Evolutionary conservation across 2,888 invertebrate species (phyloP).

Genomic region (Macrosiphum euphorbiae): DNA sequence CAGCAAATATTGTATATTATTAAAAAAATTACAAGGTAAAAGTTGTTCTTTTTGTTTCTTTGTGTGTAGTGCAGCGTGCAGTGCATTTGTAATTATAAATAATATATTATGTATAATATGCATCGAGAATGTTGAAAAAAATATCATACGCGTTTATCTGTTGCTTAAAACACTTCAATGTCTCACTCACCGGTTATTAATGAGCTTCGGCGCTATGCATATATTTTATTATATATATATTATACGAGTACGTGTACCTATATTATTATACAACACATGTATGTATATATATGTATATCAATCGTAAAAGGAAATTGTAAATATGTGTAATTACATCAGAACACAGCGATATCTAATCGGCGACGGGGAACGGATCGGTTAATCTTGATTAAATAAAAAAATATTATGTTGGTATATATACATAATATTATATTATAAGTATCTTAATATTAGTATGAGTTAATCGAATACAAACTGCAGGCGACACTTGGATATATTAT

Average conservation of each 20-base stretch:
- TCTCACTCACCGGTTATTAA: slow-evolving; percentile 47
- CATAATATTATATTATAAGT: background rate
- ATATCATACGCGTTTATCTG: slow-evolving; percentile 32
- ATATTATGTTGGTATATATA: background rate
- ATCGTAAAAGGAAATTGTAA: slow-evolving; percentile 30
- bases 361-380: slow-evolving; percentile 3
- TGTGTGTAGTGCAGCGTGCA: background rate
- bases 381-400: slow-evolving; percentile 9
- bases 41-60: slow-evolving; percentile 17
- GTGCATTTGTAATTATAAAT: slow-evolving; percentile 42
- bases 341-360: slow-evolving; percentile 11
- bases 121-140: background rate
- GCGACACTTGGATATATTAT: background rate
- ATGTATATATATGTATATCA: background rate
- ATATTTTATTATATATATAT: slow-evolving; percentile 11
- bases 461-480: background rate
- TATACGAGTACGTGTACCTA: background rate
- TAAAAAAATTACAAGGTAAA: slow-evolving; percentile 15
- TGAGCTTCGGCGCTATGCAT: slow-evolving; percentile 29
- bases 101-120: background rate
- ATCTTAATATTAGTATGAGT: background rate
- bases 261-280: background rate
- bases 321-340: slow-evolving; percentile 22
- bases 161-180: slow-evolving; percentile 51
- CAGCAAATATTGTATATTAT: background rate